Evolutionary conservation across 2,888 invertebrate genomes (phyloP), one percentile per base, ranked within the genome.

Genomic region (Lottia gigantea): DNA sequence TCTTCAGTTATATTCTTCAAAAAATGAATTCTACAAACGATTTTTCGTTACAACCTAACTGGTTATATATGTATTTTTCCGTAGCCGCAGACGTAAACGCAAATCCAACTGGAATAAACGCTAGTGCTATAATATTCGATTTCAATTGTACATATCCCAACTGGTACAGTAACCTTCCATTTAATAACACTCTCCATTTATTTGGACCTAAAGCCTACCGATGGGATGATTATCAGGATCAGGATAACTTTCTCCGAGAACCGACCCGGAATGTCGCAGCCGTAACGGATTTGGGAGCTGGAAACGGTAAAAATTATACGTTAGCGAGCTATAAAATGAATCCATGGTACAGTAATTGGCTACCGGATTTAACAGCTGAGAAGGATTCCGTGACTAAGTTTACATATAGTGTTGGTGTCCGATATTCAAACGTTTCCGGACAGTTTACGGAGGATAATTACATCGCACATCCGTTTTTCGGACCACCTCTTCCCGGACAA

Each of bases 51-150:
- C 97, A 97, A 89, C 98, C 98, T 0, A 97, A 97, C 70, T 95
- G 98, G 94, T 95, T 97, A 95, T 98, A 98, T 86, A 96, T 96
- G 85, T 96, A 97, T 86, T 90, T 97, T 40, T 97, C 97, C 0
- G 94, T 96, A 0, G 94, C 96, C 0, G 97, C 98, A 0, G 98
- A 98, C 87, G 94, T 98, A 0, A 94, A 97, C 0, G 92, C 97
- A 0, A 97, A 97, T 89, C 94, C 94, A 0, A 93, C 93, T 81
- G 93, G 96, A 73, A 97, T 88, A 66, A 88, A 88, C 76, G 87
- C 96, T 69, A 96, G 95, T 88, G 93, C 96, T 0, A 92, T 97
- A 75, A 97, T 97, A 88, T 98, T 97, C 86, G 92, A 97, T 0
- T 95, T 95, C 0, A 96, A 98, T 83, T 93, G 93, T 90, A 95